Evolutionary conservation across 1,140 invertebrate species (phyloP).

Genomic region (Monomorium pharaonis): DNA sequence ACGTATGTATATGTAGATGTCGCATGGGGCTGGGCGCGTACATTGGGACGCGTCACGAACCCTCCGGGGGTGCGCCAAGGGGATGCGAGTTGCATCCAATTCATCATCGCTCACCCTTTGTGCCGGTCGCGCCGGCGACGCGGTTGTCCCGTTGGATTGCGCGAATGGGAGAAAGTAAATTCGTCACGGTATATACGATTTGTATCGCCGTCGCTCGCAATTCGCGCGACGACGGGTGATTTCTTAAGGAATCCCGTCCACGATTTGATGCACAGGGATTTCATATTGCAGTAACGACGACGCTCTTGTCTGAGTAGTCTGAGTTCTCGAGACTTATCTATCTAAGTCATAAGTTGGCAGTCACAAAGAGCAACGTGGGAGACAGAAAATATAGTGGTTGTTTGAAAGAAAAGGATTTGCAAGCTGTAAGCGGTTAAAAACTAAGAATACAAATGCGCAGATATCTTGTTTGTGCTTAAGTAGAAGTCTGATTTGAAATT

Average conservation of each 20-base stretch:
- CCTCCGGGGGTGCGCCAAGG: constrained; percentile 42
- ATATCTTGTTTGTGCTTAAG: not conserved
- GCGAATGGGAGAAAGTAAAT: constrained; percentile 47
- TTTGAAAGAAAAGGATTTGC: not conserved
- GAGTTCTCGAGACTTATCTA: not conserved
- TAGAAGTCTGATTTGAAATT: not conserved
- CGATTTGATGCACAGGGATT: not conserved
- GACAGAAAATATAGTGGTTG: not conserved
- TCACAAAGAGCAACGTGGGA: not conserved
- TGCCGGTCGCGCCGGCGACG: constrained; percentile 38
- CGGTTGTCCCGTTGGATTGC: constrained; percentile 48
- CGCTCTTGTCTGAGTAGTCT: not conserved
- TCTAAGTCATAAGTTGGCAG: not conserved
- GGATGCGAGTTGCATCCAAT: constrained; percentile 57
- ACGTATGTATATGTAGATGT: constrained; percentile 1
- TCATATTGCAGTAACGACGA: not conserved
- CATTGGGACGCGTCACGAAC: constrained; percentile 45
- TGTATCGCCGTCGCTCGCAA: constrained; percentile 15
- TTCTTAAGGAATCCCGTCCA: constrained; percentile 19
- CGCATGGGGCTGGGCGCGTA: not conserved
- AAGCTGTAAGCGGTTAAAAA: not conserved
- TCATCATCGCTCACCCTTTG: constrained; percentile 49
- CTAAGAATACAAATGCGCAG: not conserved
- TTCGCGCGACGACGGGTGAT: constrained; percentile 21
- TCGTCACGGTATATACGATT: constrained; percentile 50